Evolutionary conservation across 2,888 invertebrate species (phyloP), one percentile per base, ranked within the genome.

Genomic region (Phengaris arion): DNA sequence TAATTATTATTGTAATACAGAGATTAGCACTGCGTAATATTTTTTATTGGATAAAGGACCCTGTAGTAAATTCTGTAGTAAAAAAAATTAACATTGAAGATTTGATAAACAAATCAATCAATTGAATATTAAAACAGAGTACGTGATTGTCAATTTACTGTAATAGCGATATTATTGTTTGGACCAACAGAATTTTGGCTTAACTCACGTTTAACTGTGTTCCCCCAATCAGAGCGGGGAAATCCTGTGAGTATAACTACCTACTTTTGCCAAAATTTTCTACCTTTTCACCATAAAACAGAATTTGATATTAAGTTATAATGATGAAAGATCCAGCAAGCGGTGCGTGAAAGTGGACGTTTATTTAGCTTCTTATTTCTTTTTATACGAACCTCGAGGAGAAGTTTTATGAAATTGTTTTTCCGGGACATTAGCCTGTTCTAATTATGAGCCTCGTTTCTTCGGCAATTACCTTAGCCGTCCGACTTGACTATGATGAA

Each of bases 381-480:
- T 91, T 91, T 90, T 89, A 89, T 88, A 87, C 85, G 85, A 82
- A 78, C 83, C 81, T 83, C 81, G 86, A 87, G 85, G 86, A 88
- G 89, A 91, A 90, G 88, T 92, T 92, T 91, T 92, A 92, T 91
- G 89, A 92, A 93, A 92, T 93, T 93, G 91, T 92, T 92, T 93
- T 93, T 93, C 90, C 89, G 87, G 84, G 82, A 92, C 92, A 91
- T 93, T 93, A 91, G 86, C 88, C 89, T 80, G 85, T 85, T 90
- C 90, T 93, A 93, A 93, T 93, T 93, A 92, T 89, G 88, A 85
- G 80, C 77, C 81, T 82, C 85, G 84, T 85, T 86, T 85, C 86
- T 86, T 86, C 85, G 86, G 87, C 91, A 89, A 92, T 92, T 92
- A 88, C 86, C 87, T 85, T 89, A 89, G 90, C 88, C 89, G 83